Percentiles rank a stretch among this genome's conserved stretches.
Evolutionary conservation across 2,113 vertebrate genomes (phyloP).

Genomic region (Procapra przewalskii): DNA sequence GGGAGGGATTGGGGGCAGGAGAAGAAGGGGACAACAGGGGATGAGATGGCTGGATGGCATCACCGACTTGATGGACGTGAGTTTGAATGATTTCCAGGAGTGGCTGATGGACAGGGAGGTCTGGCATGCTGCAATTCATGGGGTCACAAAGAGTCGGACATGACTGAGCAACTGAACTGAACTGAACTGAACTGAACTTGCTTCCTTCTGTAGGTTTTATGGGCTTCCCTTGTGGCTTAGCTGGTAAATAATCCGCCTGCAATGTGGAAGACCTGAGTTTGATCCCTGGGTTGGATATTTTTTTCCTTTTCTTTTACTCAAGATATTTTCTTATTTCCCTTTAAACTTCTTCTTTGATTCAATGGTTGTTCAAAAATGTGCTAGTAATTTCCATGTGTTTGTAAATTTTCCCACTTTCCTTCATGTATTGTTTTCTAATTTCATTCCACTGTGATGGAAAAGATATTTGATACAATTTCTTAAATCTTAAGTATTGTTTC

Average conservation of each 20-base stretch:
- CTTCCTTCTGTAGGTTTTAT: neutral
- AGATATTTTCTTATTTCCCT: neutral
- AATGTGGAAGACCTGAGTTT: neutral
- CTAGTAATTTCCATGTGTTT: neutral
- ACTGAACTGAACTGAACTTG: neutral
- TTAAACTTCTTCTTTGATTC: neutral
- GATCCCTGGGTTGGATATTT: accelerated
- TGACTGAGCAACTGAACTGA: accelerated
- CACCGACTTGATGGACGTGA: no score
- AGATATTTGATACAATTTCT: neutral
- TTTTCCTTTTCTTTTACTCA: neutral
- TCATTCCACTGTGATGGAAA: neutral
- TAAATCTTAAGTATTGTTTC: neutral
- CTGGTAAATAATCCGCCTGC: neutral
- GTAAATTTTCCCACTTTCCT: neutral
- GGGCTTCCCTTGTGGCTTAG: accelerated
- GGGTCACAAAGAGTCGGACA: no score
- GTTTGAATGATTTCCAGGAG: no score
- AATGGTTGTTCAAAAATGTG: neutral
- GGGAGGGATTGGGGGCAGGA: no score
- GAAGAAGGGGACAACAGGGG: no score
- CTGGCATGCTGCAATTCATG: no score
- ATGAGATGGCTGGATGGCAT: no score
- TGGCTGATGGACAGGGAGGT: no score
- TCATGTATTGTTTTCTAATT: neutral